These are phyloP conservation scores for Strigamia crassipes DNA, from an alignment of 2,888 invertebrate species.

Conservation along the genomic window DNA sequence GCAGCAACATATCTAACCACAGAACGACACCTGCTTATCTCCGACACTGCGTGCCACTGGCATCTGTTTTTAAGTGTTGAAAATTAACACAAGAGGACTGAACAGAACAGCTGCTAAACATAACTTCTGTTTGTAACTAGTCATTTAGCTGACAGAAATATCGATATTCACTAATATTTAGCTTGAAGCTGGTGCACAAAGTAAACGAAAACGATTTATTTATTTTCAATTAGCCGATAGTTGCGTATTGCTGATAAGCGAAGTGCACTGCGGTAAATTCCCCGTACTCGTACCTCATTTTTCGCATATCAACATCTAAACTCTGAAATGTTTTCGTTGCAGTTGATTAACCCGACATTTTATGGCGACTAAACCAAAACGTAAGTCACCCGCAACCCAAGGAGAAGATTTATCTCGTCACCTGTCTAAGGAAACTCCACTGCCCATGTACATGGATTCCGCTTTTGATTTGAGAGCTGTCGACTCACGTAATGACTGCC, in stretches of 20 bases:
- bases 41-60: no score
- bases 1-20: not conserved
- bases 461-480: not conserved
- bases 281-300: not conserved
- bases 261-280: not conserved
- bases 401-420: conserved; percentile 19
- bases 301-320: not conserved
- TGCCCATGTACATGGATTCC: not conserved
- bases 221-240: not conserved
- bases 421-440: not conserved
- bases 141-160: not conserved
- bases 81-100: not conserved
- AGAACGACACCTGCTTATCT: not conserved
- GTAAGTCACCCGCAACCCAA: not conserved
- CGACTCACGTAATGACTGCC: not conserved
- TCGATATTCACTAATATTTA: not conserved
- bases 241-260: not conserved
- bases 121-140: not conserved
- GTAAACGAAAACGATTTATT: not conserved
- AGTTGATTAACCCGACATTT: not conserved
- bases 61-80: not conserved
- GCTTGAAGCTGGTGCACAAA: not conserved
- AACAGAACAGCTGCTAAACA: not conserved
- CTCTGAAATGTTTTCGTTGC: not conserved
- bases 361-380: conserved; percentile 15